Conservation (phyloP, 30 jellyfish, hydroid and myxozoan genomes). For the Haliclystus octoradiatus region DNA sequence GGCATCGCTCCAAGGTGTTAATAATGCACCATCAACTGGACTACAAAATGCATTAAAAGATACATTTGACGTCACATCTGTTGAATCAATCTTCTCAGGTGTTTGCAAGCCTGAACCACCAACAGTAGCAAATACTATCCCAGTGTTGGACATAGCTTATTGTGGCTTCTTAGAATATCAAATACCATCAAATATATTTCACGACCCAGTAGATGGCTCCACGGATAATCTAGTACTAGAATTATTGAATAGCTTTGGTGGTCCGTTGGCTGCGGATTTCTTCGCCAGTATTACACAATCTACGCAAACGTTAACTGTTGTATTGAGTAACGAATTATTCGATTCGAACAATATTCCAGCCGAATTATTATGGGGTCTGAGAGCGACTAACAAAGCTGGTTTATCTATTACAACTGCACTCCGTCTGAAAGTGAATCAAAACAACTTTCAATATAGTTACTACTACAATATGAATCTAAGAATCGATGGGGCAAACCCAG, state of each 20-base stretch:
- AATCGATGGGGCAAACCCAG: background rate
- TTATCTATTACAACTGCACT: constrained; percentile 35
- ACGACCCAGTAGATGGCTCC: background rate
- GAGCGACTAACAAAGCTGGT: constrained; percentile 75
- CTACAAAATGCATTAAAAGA: constrained; percentile 15
- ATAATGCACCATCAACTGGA: constrained; percentile 8
- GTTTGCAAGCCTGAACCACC: constrained; percentile 65
- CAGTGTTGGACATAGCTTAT: constrained; percentile 11
- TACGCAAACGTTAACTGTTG: constrained; percentile 35
- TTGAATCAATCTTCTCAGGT: constrained; percentile 13
- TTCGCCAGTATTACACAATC: constrained; percentile 28
- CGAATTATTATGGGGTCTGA: constrained; percentile 9
- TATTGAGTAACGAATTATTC: constrained; percentile 6
- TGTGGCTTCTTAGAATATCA: constrained; percentile 15
- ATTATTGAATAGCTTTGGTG: constrained; percentile 16
- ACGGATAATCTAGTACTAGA: constrained; percentile 39
- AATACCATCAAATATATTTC: constrained; percentile 9
- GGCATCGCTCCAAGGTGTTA: constrained; percentile 12
- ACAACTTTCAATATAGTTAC: background rate
- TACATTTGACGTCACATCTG: constrained; percentile 12
- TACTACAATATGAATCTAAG: background rate
- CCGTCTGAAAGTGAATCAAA: constrained; percentile 12
- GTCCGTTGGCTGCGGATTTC: constrained; percentile 11
- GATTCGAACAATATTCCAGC: constrained; percentile 10
- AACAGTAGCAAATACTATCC: constrained; percentile 43